Conservation (phyloP, 1,140 invertebrate species). For the Aphelinus atriplicis region DNA sequence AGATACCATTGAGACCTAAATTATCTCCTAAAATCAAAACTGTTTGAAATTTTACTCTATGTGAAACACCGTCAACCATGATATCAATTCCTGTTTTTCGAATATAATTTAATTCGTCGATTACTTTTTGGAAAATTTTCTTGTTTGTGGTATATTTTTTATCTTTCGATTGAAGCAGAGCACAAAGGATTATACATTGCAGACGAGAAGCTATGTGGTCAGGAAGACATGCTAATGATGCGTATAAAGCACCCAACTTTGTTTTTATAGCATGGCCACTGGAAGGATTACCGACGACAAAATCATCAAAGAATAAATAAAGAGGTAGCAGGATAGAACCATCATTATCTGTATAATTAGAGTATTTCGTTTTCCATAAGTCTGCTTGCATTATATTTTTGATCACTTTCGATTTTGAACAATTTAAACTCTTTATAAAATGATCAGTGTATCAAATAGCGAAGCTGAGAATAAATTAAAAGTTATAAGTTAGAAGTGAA, state of each 20-base stretch:
- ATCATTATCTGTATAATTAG: not conserved
- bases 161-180: not conserved
- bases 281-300: conserved; percentile 31
- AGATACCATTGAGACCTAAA: not conserved
- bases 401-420: not conserved
- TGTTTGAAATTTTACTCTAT: not conserved
- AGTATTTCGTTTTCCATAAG: not conserved
- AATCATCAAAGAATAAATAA: conserved; percentile 35
- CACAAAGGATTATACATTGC: conserved; percentile 1
- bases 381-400: conserved; percentile 9
- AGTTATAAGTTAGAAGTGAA: too few species aligned
- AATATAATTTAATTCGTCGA: conserved; percentile 7
- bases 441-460: too few species aligned
- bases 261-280: conserved; percentile 23
- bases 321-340: conserved; percentile 25
- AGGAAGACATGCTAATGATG: not conserved
- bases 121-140: not conserved
- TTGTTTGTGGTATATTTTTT: not conserved
- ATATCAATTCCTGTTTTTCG: not conserved
- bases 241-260: conserved; percentile 5
- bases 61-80: not conserved
- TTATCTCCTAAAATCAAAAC: conserved; percentile 10
- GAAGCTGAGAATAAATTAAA: too few species aligned
- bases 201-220: not conserved
- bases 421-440: not conserved